Base-by-base conservation (phyloP, 2,888 invertebrate species). In the Lucinisca nassula region DNA sequence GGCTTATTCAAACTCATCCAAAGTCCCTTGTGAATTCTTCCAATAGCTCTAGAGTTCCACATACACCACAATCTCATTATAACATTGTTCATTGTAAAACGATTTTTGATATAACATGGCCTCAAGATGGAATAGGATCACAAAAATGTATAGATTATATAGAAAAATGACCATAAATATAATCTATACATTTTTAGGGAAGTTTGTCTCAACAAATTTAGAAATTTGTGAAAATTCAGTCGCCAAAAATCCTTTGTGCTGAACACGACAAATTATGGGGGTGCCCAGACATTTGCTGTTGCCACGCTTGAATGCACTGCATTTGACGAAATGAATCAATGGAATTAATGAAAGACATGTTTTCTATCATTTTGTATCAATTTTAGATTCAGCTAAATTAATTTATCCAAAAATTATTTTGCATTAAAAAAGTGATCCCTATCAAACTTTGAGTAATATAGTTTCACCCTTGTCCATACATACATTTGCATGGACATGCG, bases 401-500 rank as follows among this genome's bases (percentile, higher is more conserved):
- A 21, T 32, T 67, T 67, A 8, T 58, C 27, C 2, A 58, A 67
- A 67, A 35, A 12, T 35, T 67, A 67, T 32, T 32, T 35, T 67
- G 67, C 67, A 67, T 67, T 67, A 67, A 67, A 67, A 67, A 58
- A 32, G 35, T 35, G 67, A 67, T 67, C 67, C 67, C 32, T 67
- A 67, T 35, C 32, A 35, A 67, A 67, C 67, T 67, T 67, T 67
- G 35, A 67, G 32, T 67, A 35, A 35, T 67, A 67, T 67, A 67
- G n/a, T n/a, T n/a, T n/a, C n/a, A n/a, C n/a, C n/a, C n/a, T n/a
- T n/a, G n/a, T n/a, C n/a, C n/a, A n/a, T n/a, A n/a, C n/a, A n/a
- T n/a, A n/a, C n/a, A n/a, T n/a, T n/a, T n/a, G n/a, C n/a, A n/a
- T n/a, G n/a, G n/a, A n/a, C n/a, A n/a, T n/a, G n/a, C n/a, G n/a